Percentiles rank a stretch among this genome's conserved stretches.
These are phyloP conservation scores for Silvanus unidentatus DNA, from an alignment of 2,888 invertebrate genomes.

Conservation along the genomic window DNA sequence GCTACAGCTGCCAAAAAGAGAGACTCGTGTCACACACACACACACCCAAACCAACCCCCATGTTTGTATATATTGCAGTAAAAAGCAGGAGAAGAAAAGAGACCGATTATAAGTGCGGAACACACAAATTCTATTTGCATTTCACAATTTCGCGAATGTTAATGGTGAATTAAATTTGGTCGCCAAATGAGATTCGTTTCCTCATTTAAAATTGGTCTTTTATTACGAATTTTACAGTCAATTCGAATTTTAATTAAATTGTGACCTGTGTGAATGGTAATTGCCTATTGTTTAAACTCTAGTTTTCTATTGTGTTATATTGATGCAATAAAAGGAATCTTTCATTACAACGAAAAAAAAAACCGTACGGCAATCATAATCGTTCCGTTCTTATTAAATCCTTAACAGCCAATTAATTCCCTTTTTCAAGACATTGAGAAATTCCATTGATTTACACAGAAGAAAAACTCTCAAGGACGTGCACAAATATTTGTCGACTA, in stretches of 20 bases:
- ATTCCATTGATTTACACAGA: not conserved
- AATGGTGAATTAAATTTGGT: constrained; percentile 30
- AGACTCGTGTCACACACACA: no score
- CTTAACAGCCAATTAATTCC: not conserved
- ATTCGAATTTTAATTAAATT: constrained; percentile 26
- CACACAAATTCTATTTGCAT: constrained; percentile 21
- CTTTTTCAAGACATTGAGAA: not conserved
- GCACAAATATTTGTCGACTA: no score
- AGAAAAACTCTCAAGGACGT: no score
- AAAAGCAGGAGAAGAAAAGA: no score
- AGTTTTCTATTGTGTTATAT: not conserved
- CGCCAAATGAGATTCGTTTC: constrained; percentile 27
- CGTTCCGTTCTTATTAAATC: constrained; percentile 1
- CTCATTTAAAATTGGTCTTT: constrained; percentile 13
- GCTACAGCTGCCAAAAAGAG: no score
- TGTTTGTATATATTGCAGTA: no score
- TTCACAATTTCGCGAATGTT: constrained; percentile 27
- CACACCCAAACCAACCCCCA: no score
- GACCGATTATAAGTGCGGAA: no score
- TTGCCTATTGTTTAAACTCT: constrained; percentile 6
- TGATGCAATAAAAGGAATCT: no score
- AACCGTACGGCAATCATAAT: not conserved
- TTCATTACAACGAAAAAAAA: not conserved
- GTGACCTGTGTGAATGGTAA: constrained; percentile 6
- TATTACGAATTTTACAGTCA: constrained; percentile 24